Percentiles rank a stretch among this genome's conserved stretches.
Evolutionary conservation across 1,140 invertebrate species (phyloP).

Genomic region (Drosophila trapezifrons): DNA sequence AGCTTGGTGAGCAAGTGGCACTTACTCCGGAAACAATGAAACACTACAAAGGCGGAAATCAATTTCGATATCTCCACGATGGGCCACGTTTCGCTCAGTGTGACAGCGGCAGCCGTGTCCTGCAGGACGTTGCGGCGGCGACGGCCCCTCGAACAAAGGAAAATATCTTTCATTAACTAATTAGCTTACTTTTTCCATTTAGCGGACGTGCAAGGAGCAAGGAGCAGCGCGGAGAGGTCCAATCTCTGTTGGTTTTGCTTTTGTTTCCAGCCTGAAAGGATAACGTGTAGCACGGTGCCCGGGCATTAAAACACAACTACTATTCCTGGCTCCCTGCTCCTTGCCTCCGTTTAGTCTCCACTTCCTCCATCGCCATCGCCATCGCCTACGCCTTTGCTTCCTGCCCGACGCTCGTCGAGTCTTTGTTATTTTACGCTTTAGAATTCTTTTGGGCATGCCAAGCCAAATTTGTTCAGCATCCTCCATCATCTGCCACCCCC

Average conservation of each 20-base stretch:
- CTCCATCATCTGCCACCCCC: slow-evolving; percentile 34
- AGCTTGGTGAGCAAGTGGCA: neutral
- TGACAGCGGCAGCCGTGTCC: slow-evolving; percentile 13
- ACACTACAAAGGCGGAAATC: slow-evolving; percentile 4
- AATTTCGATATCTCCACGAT: slow-evolving; percentile 18
- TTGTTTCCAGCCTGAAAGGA: slow-evolving; percentile 66
- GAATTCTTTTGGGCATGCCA: slow-evolving; percentile 75
- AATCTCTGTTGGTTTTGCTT: slow-evolving; percentile 67
- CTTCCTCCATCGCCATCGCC: neutral
- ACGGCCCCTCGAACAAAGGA: slow-evolving; percentile 64
- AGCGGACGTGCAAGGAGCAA: slow-evolving; percentile 1
- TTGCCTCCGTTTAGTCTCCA: neutral
- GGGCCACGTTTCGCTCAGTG: slow-evolving; percentile 13
- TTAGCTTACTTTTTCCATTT: slow-evolving; percentile 77
- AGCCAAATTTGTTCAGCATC: slow-evolving; percentile 75
- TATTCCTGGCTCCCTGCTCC: slow-evolving; percentile 18
- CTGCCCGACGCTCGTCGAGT: slow-evolving; percentile 49
- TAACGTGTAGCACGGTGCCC: slow-evolving; percentile 64
- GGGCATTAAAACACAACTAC: slow-evolving; percentile 73
- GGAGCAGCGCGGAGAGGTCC: neutral
- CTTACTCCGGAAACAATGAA: neutral
- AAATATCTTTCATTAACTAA: slow-evolving; percentile 83
- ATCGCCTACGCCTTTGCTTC: slow-evolving; percentile 40
- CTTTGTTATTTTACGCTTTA: slow-evolving; percentile 82
- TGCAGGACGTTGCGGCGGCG: slow-evolving; percentile 35